Percentiles rank a stretch among this genome's conserved stretches.
These are phyloP conservation scores for Ceuthmochares aereus DNA, from an alignment of 2,113 vertebrate genomes.

Conservation along the genomic window DNA sequence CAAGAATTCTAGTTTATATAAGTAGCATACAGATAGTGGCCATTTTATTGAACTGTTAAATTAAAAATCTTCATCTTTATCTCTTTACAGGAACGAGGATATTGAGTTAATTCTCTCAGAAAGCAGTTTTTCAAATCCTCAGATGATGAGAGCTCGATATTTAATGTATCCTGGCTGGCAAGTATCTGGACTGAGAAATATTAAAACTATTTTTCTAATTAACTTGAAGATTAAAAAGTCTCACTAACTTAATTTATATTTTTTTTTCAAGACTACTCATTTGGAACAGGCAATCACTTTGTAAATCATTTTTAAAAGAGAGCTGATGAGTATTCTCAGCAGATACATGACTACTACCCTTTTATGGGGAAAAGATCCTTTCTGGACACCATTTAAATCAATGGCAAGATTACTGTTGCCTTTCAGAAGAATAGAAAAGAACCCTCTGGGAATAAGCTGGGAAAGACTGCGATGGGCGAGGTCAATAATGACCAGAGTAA, in stretches of 20 bases:
- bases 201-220: conserved; percentile 42
- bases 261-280: neutral
- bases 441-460: conserved; percentile 50
- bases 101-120: conserved; percentile 90
- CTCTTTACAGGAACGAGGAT: conserved; percentile 87
- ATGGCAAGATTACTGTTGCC: conserved; percentile 10
- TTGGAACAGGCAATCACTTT: conserved; percentile 22
- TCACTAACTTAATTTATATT: conserved; percentile 2
- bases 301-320: conserved; percentile 46
- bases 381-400: conserved; percentile 36
- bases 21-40: neutral
- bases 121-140: conserved; percentile 86
- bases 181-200: conserved; percentile 73
- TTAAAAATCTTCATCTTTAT: conserved; percentile 34
- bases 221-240: conserved; percentile 35
- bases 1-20: neutral
- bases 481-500: conserved; percentile 42
- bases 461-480: conserved; percentile 50
- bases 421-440: conserved; percentile 35
- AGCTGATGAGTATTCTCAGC: conserved; percentile 39
- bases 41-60: neutral
- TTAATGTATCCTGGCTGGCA: conserved; percentile 95
- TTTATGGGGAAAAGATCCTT: conserved; percentile 1
- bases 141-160: conserved; percentile 91
- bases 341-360: neutral